These are phyloP conservation scores for Capitulum mitella DNA, from an alignment of 2,888 invertebrate genomes.

Conservation along the genomic window DNA sequence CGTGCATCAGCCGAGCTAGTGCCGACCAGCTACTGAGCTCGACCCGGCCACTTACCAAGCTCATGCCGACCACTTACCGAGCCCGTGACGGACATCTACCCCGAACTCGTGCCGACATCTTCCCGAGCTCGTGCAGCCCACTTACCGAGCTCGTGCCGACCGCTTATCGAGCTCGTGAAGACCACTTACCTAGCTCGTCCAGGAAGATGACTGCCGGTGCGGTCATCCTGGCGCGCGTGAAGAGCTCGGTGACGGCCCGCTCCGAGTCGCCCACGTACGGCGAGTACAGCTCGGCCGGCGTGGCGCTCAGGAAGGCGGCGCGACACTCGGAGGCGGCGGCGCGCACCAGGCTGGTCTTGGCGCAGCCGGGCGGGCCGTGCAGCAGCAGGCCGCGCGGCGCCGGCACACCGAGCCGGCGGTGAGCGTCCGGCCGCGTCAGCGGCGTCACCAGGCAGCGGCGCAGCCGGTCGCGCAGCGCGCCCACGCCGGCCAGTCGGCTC, in stretches of 20 bases:
- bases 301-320: constrained; percentile 52
- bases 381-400: constrained; percentile 53
- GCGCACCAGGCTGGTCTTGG: constrained; percentile 56
- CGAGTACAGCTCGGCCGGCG: constrained; percentile 57
- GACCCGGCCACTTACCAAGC: too few species aligned
- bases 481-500: not conserved
- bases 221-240: constrained; percentile 53
- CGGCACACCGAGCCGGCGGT: constrained; percentile 51
- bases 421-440: constrained; percentile 50
- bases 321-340: constrained; percentile 51
- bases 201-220: constrained; percentile 56
- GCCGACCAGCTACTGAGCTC: too few species aligned
- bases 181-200: constrained; percentile 53
- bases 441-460: constrained; percentile 42
- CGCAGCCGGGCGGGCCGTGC: constrained; percentile 60
- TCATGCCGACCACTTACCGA: too few species aligned
- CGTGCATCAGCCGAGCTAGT: too few species aligned
- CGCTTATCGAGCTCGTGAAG: too few species aligned
- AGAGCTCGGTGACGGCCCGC: constrained; percentile 52
- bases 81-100: too few species aligned
- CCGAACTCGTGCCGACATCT: too few species aligned
- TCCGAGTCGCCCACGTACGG: constrained; percentile 60
- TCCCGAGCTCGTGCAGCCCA: too few species aligned
- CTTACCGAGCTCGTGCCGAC: too few species aligned
- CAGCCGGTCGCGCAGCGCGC: not conserved